These are phyloP conservation scores for Cossypha niveicapilla DNA, from an alignment of 2,797 vertebrate species.

Conservation along the genomic window DNA sequence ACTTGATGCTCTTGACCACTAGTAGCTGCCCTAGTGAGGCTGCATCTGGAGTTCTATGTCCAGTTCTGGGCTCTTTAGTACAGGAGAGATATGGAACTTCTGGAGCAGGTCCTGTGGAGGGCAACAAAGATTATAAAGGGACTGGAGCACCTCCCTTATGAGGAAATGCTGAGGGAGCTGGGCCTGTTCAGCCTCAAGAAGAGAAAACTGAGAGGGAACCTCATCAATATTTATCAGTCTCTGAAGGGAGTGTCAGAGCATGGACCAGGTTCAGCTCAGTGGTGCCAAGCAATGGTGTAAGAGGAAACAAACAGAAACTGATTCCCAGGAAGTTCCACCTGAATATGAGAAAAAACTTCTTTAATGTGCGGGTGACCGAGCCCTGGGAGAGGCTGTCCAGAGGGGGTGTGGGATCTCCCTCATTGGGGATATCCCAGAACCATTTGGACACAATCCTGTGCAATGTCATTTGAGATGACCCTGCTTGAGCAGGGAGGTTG, in stretches of 20 bases:
- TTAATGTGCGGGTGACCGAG: accelerated
- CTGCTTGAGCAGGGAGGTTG: not conserved
- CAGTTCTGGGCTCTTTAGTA: not conserved
- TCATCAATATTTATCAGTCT: accelerated
- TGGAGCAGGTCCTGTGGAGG: not conserved
- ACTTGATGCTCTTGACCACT: not conserved
- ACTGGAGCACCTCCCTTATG: not conserved
- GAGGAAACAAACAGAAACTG: not conserved
- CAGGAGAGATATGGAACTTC: not conserved
- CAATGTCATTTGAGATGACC: not conserved
- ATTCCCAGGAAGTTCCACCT: not conserved
- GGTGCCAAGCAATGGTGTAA: not conserved
- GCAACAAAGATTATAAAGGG: not conserved
- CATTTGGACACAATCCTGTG: too few species aligned
- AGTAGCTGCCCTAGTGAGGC: not conserved
- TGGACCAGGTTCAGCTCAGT: not conserved
- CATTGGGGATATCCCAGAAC: not conserved
- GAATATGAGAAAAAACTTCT: not conserved
- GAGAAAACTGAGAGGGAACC: not conserved
- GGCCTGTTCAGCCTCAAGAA: not conserved
- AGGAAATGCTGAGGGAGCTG: not conserved
- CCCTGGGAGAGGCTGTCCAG: not conserved
- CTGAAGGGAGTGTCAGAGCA: not conserved
- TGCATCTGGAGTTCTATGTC: not conserved
- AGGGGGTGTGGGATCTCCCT: not conserved